Evolutionary conservation across 1,140 invertebrate genomes (phyloP).

Genomic region (Aphis craccivora): DNA sequence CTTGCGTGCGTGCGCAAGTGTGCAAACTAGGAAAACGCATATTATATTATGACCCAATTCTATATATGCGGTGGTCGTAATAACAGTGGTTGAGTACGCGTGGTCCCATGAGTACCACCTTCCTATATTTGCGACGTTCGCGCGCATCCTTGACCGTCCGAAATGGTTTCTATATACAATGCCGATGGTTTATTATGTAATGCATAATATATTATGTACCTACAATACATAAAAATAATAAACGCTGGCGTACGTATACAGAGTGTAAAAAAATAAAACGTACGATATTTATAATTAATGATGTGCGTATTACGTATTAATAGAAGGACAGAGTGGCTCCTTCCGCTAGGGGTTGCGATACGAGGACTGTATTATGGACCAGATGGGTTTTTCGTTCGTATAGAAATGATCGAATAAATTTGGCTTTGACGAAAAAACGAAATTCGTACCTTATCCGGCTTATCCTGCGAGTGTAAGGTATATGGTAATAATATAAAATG

Average conservation of each 20-base stretch:
- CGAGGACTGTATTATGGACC: neutral
- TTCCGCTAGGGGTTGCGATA: neutral
- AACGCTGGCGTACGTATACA: neutral
- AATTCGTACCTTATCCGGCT: neutral
- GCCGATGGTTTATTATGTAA: neutral
- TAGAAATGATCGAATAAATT: neutral
- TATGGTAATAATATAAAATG: neutral
- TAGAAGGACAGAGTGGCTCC: neutral
- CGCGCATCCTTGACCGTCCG: neutral
- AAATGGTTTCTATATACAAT: neutral
- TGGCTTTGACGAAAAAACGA: neutral
- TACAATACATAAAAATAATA: neutral
- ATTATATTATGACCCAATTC: constrained; percentile 10
- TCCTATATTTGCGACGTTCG: neutral
- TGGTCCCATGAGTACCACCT: neutral
- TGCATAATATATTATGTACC: neutral
- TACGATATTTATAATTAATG: neutral
- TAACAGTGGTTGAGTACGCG: neutral
- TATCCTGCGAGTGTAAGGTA: neutral
- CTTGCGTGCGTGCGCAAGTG: neutral
- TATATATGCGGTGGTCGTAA: neutral
- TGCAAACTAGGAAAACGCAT: constrained; percentile 5
- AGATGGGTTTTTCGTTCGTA: neutral
- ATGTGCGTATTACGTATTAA: neutral
- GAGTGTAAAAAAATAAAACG: neutral